phyloP scores from a whole-genome alignment of 2,888 invertebrate genomes.

The Cheilosia scutellata region DNA sequence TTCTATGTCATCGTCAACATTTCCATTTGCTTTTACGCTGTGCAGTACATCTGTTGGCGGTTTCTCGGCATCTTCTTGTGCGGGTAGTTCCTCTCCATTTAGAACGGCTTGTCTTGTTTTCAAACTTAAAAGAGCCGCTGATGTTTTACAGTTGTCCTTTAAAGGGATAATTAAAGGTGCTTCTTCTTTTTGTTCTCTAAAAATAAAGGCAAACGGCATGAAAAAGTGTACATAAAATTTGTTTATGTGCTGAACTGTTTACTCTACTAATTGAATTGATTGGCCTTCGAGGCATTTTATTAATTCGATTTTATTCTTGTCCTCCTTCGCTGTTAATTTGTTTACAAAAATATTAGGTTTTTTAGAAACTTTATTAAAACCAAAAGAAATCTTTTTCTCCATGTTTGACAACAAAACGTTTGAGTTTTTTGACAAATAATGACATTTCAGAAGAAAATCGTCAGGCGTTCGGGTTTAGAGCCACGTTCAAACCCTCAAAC shows the following conservation, averaged over 20 bases:
- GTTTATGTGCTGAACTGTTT: slow-evolving; percentile 81
- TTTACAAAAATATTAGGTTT: slow-evolving; percentile 84
- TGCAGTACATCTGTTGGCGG: slow-evolving; percentile 20
- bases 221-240: background rate
- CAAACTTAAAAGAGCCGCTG: slow-evolving; percentile 84
- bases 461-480: background rate
- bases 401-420: slow-evolving; percentile 80
- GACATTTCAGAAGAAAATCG: background rate
- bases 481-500: background rate
- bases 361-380: slow-evolving; percentile 89
- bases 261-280: slow-evolving; percentile 91
- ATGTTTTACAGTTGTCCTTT: slow-evolving; percentile 86
- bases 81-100: slow-evolving; percentile 76
- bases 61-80: slow-evolving; percentile 63
- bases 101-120: slow-evolving; percentile 81
- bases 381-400: slow-evolving; percentile 93
- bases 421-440: background rate
- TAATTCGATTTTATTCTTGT: slow-evolving; percentile 86
- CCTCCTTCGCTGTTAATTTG: slow-evolving; percentile 82
- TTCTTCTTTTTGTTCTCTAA: slow-evolving; percentile 84
- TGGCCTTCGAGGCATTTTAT: slow-evolving; percentile 92
- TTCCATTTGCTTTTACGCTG: slow-evolving; percentile 78
- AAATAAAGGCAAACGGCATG: slow-evolving; percentile 75
- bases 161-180: slow-evolving; percentile 89
- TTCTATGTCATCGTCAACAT: slow-evolving; percentile 83